phyloP scores from a whole-genome alignment of 2,113 vertebrate genomes.

The Epinephelus fuscoguttatus region DNA sequence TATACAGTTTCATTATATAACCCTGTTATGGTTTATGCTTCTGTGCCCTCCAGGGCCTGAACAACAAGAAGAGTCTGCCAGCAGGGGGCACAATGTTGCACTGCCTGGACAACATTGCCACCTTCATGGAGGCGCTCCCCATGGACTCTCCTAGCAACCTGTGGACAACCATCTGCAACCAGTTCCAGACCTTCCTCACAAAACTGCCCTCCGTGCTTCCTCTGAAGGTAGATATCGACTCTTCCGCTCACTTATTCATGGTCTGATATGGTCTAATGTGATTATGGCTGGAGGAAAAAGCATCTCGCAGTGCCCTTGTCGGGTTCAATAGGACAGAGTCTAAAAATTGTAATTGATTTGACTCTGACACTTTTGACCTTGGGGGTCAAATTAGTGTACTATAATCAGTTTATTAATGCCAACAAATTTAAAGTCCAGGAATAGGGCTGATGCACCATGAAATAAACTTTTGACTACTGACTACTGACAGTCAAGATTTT shows the following conservation, averaged over 20 bases:
- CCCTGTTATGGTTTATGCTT: slow-evolving; percentile 55
- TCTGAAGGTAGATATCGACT: slow-evolving; percentile 91
- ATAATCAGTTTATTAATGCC: slow-evolving; percentile 27
- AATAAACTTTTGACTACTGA: background rate
- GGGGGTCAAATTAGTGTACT: slow-evolving; percentile 54
- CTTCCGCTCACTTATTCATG: slow-evolving; percentile 61
- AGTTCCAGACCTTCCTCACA: slow-evolving; percentile 98
- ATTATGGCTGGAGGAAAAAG: slow-evolving; percentile 65
- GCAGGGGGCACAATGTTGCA: slow-evolving; percentile 97
- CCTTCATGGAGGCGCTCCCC: slow-evolving; percentile 98
- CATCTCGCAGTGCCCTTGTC: slow-evolving; percentile 61
- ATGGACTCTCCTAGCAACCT: slow-evolving; percentile 99
- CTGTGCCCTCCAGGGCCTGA: slow-evolving; percentile 89
- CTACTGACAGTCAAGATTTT: background rate
- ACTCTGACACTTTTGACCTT: slow-evolving; percentile 69
- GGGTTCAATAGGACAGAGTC: slow-evolving; percentile 47
- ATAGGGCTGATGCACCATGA: slow-evolving; percentile 1
- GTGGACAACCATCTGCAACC: slow-evolving; percentile 98
- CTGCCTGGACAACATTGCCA: slow-evolving; percentile 97
- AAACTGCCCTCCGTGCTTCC: slow-evolving; percentile 96
- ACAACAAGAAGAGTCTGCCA: slow-evolving; percentile 98
- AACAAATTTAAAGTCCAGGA: slow-evolving; percentile 28
- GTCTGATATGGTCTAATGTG: slow-evolving; percentile 74
- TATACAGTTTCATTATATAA: slow-evolving; percentile 71
- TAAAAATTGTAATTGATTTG: slow-evolving; percentile 70